Percentiles rank a stretch among this genome's conserved stretches.
These are phyloP conservation scores for Dusona sp. DNA, from an alignment of 2,888 invertebrate genomes.

Conservation along the genomic window DNA sequence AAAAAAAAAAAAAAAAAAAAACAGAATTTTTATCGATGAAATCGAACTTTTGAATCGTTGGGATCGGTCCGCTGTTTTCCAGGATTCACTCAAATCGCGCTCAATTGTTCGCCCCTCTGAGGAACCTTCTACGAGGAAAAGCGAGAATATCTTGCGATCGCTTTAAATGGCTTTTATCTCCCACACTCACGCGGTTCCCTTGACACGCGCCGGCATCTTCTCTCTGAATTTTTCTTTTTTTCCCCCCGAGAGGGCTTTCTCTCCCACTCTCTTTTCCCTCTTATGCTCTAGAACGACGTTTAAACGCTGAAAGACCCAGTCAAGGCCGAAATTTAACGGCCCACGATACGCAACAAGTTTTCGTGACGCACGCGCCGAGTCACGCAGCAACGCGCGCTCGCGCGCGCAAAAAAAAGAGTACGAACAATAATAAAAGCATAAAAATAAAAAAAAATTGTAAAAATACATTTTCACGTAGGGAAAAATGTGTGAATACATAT, in stretches of 20 bases:
- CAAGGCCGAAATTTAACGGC: slow-evolving; percentile 63
- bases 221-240: slow-evolving; percentile 52
- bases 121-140: slow-evolving; percentile 45
- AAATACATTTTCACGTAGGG: slow-evolving; percentile 3
- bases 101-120: slow-evolving; percentile 5
- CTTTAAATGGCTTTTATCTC: neutral
- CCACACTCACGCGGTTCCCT: slow-evolving; percentile 25
- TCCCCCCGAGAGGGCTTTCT: slow-evolving; percentile 6
- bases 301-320: slow-evolving; percentile 51
- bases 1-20: too few species aligned
- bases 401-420: slow-evolving; percentile 2
- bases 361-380: slow-evolving; percentile 37
- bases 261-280: neutral
- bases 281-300: neutral
- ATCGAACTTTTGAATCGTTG: neutral
- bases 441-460: slow-evolving; percentile 9
- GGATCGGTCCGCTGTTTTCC: neutral
- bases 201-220: slow-evolving; percentile 41
- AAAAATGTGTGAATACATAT: slow-evolving; percentile 10
- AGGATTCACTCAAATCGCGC: neutral
- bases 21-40: neutral
- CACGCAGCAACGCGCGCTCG: neutral
- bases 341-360: slow-evolving; percentile 63
- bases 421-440: slow-evolving; percentile 13
- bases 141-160: slow-evolving; percentile 13